Evolutionary conservation across 2,797 vertebrate species (phyloP), one percentile per base, ranked within the genome.

Genomic region (Urophycis tenuis): DNA sequence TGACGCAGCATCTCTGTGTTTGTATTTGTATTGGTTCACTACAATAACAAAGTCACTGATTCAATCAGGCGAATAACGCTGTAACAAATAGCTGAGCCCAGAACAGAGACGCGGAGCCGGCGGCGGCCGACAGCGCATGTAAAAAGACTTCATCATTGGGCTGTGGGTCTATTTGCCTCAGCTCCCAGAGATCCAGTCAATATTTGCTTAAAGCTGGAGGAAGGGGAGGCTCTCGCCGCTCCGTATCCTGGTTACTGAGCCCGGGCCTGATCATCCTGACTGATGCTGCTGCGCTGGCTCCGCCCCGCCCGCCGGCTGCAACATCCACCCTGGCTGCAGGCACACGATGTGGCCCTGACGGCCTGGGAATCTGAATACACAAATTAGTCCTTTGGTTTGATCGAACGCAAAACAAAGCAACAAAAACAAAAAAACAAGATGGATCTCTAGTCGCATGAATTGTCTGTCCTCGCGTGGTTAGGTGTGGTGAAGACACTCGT

Each of bases 191-290:
- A 83, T 75, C 80, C 19, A 81, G 91, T 91, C 86, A 93, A 93
- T 93, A 93, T 93, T 93, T 92, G 88, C 80, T 91, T 88, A 89
- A 87, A 87, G 79, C n/a, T 80, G 81, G 79, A 80, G 82, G 87
- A 89, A 80, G 78, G 86, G 81, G 74, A 77, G 74, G 78, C 83
- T 86, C 81, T 73, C 85, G 74, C 83, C 88, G 82, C 77, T 87
- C 85, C 81, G 90, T 88, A 90, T 92, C 90, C 91, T 92, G 92
- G 89, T 91, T 89, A 91, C 90, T 82, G 79, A 29, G 45, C 35
- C 30, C 33, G 53, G 84, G 85, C 75, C 0, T 67, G 77, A 84
- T 88, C 81, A 80, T 86, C 88, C 86, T 74, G 72, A 88, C 90
- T 89, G 89, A 84, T 89, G 85, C 84, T 86, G 81, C 80, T 79